These are phyloP conservation scores for Cantharis nigra DNA, from an alignment of 2,888 invertebrate species.

Conservation along the genomic window DNA sequence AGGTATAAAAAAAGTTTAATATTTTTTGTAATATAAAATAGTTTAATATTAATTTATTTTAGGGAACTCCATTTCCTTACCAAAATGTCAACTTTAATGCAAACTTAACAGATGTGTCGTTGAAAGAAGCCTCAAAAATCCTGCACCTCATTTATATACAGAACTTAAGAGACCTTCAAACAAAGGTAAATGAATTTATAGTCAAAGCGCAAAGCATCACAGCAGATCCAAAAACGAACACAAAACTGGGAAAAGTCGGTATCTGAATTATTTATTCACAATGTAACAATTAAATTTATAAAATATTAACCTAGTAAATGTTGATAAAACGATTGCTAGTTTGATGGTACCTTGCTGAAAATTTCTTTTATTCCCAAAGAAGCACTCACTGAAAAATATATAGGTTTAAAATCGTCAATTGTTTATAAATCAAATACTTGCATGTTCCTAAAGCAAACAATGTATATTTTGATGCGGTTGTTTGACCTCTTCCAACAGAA, in stretches of 20 bases:
- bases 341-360: slow-evolving; percentile 49
- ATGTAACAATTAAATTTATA: background rate
- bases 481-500: slow-evolving; percentile 38
- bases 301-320: background rate
- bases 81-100: slow-evolving; percentile 70
- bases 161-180: slow-evolving; percentile 86
- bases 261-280: slow-evolving; percentile 49
- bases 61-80: slow-evolving; percentile 73
- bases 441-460: slow-evolving; percentile 46
- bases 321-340: slow-evolving; percentile 9
- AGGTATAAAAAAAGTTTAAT: slow-evolving; percentile 41
- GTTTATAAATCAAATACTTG: slow-evolving; percentile 26
- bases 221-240: slow-evolving; percentile 96
- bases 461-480: slow-evolving; percentile 40
- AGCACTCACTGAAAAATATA: slow-evolving; percentile 42
- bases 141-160: slow-evolving; percentile 81
- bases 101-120: slow-evolving; percentile 65
- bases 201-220: slow-evolving; percentile 91
- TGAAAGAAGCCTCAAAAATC: slow-evolving; percentile 77
- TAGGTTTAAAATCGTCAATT: slow-evolving; percentile 5
- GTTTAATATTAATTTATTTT: slow-evolving; percentile 33
- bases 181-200: slow-evolving; percentile 91
- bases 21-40: background rate
- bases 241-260: slow-evolving; percentile 91
- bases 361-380: slow-evolving; percentile 49